Conservation (phyloP, 2,888 invertebrate species). For the Coecobrya sp. region DNA sequence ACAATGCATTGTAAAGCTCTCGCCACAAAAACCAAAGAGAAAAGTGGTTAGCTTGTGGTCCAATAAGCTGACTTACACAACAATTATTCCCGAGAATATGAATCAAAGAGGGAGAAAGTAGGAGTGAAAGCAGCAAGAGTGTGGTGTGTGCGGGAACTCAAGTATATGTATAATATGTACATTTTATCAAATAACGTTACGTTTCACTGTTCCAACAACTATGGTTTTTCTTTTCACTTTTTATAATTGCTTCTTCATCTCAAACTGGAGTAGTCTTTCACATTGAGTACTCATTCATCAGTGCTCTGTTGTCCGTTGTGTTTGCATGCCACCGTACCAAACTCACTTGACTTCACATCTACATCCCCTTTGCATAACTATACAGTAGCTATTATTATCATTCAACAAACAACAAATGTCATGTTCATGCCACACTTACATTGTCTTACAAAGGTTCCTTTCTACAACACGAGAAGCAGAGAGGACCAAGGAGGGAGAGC, state of each 20-base stretch:
- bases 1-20: constrained; percentile 38
- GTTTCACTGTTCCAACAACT: not conserved
- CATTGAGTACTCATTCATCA: constrained; percentile 51
- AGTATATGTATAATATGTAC: not conserved
- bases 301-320: not conserved
- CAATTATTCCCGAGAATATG: constrained; percentile 52
- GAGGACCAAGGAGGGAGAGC: not conserved
- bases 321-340: constrained; percentile 1
- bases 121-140: constrained; percentile 46
- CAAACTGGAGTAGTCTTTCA: constrained; percentile 18
- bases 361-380: constrained; percentile 65
- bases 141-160: not conserved
- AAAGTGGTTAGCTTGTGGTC: constrained; percentile 76
- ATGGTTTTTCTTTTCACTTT: constrained; percentile 38
- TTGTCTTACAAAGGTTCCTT: constrained; percentile 60
- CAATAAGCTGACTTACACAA: constrained; percentile 66
- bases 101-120: constrained; percentile 54
- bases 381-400: constrained; percentile 61
- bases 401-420: constrained; percentile 71
- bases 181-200: not conserved
- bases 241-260: constrained; percentile 48
- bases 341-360: constrained; percentile 65
- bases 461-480: not conserved
- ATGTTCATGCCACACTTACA: constrained; percentile 72
- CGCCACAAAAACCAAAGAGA: constrained; percentile 77